Conservation (phyloP, 2,113 vertebrate species). For the Leptodactylus fuscus region DNA sequence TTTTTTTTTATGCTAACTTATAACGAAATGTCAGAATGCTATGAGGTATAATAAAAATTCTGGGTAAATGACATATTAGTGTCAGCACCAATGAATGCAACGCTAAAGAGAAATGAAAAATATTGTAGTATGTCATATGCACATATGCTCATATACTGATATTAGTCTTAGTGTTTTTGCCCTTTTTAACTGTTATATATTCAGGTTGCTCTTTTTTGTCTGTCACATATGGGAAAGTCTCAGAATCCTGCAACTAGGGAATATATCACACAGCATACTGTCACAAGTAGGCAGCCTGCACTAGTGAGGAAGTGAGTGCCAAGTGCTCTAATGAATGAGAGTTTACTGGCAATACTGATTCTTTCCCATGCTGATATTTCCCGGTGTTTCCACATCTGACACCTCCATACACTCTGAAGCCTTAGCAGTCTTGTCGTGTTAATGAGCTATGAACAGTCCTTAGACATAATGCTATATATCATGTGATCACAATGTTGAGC, state of each 20-base stretch:
- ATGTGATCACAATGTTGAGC: neutral
- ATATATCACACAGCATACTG: constrained; percentile 60
- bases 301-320: neutral
- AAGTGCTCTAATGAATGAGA: constrained; percentile 64
- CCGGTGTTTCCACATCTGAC: constrained; percentile 41
- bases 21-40: neutral
- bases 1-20: neutral
- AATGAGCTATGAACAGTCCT: constrained; percentile 42
- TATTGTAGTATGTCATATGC: too few species aligned
- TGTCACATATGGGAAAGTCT: constrained; percentile 36
- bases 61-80: neutral
- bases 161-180: neutral
- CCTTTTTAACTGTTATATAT: constrained; percentile 26
- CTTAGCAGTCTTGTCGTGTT: constrained; percentile 27
- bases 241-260: neutral
- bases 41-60: neutral
- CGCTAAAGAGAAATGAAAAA: neutral
- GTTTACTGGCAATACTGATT: constrained; percentile 18
- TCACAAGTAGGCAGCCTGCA: constrained; percentile 56
- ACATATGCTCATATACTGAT: too few species aligned
- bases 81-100: neutral
- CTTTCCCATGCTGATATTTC: constrained; percentile 43
- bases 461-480: constrained; percentile 18
- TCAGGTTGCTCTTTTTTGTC: constrained; percentile 24
- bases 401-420: constrained; percentile 27